Base-by-base conservation (phyloP, 2,797 vertebrate species). In the Triplophysa yarkandensis region DNA sequence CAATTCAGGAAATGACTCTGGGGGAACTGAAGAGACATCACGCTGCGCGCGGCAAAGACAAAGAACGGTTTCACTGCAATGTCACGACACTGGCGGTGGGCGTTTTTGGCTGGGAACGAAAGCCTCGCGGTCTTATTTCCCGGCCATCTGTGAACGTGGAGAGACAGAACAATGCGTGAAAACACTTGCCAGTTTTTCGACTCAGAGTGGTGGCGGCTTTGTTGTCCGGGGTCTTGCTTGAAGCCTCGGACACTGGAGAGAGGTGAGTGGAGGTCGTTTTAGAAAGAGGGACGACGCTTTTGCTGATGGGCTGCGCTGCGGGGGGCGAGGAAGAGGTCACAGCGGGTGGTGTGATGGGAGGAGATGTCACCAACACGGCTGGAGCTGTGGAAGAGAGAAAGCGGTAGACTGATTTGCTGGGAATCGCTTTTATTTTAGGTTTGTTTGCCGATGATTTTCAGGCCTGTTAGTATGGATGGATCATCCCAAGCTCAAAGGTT, bases 161-260 rank as follows among this genome's bases (percentile, higher is more conserved):
- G 62, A 55, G 62, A 62, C 34, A 60, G 67, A 72, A 75, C 62
- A 71, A 72, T 34, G 25, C 52, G 54, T 64, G 34, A 19, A 60
- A 34, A 63, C 43, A 79, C 77, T 79, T 67, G 68, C 77, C 77
- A 36, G 77, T 54, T 61, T 58, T 76, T 21, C 54, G 54, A 60
- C 68, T 65, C n/a, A 28, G 21, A 39, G 44, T 79, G 73, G 62
- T 57, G 21, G 52, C 7, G 8, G 57, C 63, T 70, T 75, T 75
- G 34, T n/a, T 71, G 61, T 44, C 73, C 13, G 25, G 8, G 54
- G 30, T 67, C 77, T 67, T 66, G 68, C 50, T 48, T 30, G 52
- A 41, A 65, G 61, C 61, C 48, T 36, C 34, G 39, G 58, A 19
- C 30, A 55, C 39, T 9, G n/a, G 21, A 2, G 14, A 55, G 52